Conservation (phyloP, 2,113 vertebrate genomes). For the Gallinago media region DNA sequence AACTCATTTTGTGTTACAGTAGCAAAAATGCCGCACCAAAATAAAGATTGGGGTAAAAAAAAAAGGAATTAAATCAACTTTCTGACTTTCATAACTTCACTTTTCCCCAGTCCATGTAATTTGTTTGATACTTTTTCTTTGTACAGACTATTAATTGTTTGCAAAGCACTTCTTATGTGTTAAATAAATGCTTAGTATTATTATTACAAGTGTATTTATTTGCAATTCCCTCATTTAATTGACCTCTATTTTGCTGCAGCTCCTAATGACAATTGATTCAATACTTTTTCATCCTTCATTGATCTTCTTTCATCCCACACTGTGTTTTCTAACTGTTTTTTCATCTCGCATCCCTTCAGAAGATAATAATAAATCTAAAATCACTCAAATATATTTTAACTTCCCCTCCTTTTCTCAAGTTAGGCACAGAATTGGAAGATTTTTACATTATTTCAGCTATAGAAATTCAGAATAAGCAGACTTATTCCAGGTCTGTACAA, state of each 20-base stretch:
- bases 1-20: background rate
- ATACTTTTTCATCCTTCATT: background rate
- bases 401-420: background rate
- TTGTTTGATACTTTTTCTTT: background rate
- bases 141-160: background rate
- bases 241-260: background rate
- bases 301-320: background rate
- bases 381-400: background rate
- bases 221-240: background rate
- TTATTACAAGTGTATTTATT: slow-evolving; percentile 13
- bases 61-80: background rate
- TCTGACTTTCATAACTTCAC: background rate
- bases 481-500: background rate
- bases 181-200: background rate
- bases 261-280: background rate
- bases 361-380: background rate
- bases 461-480: background rate
- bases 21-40: background rate
- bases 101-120: background rate
- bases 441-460: background rate
- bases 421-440: background rate
- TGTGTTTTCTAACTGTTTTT: slow-evolving; percentile 8
- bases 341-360: background rate
- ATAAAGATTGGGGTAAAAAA: background rate
- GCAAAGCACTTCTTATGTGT: background rate